A percentile compares a stretch with the other conserved stretches of the same genome.
phyloP scores from a whole-genome alignment of 2,888 invertebrate genomes.

The Patella depressa region DNA sequence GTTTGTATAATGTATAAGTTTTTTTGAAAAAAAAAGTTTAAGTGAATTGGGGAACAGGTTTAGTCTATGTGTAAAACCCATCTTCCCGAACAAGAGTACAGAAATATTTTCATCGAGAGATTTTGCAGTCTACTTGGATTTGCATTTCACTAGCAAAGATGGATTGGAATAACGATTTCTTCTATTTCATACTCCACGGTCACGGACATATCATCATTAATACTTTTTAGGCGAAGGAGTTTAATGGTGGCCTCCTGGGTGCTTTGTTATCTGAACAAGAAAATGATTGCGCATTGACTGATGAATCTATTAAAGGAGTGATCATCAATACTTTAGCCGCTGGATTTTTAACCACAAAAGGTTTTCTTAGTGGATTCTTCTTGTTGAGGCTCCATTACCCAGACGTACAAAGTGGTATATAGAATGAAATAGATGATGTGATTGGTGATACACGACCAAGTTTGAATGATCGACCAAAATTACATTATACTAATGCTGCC shows the following conservation, averaged over 20 bases:
- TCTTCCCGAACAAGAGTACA: too few relatives aligned
- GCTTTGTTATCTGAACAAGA: not conserved
- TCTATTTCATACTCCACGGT: too few relatives aligned
- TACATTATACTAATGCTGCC: not conserved
- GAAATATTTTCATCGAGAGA: too few relatives aligned
- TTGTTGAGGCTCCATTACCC: not conserved
- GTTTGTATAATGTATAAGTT: too few relatives aligned
- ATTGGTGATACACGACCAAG: not conserved
- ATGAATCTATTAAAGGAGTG: not conserved
- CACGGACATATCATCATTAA: too few relatives aligned
- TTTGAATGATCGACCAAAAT: not conserved
- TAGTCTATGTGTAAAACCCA: too few relatives aligned
- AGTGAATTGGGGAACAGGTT: too few relatives aligned
- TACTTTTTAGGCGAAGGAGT: too few relatives aligned
- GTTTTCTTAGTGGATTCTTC: not conserved
- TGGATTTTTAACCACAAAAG: not conserved
- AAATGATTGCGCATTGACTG: not conserved
- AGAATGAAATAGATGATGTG: not conserved
- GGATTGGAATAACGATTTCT: too few relatives aligned
- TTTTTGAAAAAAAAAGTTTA: too few relatives aligned
- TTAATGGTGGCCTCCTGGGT: not conserved
- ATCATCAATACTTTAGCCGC: not conserved
- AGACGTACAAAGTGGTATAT: not conserved
- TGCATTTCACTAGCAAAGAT: too few relatives aligned
- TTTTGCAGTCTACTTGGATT: too few relatives aligned